These are phyloP conservation scores for Pandion haliaetus DNA, from an alignment of 2,113 vertebrate species.

Conservation along the genomic window DNA sequence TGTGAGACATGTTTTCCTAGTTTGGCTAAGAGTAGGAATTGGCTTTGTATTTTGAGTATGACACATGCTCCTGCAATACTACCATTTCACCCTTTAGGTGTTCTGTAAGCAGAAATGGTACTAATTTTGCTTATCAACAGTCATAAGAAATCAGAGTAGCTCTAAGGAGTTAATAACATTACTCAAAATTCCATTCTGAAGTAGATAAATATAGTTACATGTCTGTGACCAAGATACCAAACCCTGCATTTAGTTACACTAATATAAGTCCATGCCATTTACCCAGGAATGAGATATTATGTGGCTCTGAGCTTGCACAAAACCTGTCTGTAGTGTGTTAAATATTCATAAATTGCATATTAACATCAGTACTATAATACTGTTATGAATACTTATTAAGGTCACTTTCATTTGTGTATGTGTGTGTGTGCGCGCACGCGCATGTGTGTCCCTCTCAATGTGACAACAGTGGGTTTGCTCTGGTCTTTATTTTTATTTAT, in stretches of 20 bases:
- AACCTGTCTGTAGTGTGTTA: background rate
- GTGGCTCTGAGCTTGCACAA: background rate
- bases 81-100: background rate
- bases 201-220: background rate
- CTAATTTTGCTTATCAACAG: background rate
- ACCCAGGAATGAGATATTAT: background rate
- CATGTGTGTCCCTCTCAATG: background rate
- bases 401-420: background rate
- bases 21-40: background rate
- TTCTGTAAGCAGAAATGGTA: background rate
- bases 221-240: background rate
- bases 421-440: background rate
- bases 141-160: background rate
- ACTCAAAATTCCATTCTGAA: background rate
- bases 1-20: background rate
- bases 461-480: background rate
- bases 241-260: background rate
- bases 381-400: background rate
- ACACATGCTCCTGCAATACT: background rate
- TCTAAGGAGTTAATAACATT: background rate
- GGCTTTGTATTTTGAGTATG: background rate
- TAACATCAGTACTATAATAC: background rate
- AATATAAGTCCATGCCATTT: background rate
- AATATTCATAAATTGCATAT: conserved; percentile 24
- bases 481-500: background rate